Conservation (phyloP, 2,113 vertebrate species). For the Tretioscincus oriximinensis region DNA sequence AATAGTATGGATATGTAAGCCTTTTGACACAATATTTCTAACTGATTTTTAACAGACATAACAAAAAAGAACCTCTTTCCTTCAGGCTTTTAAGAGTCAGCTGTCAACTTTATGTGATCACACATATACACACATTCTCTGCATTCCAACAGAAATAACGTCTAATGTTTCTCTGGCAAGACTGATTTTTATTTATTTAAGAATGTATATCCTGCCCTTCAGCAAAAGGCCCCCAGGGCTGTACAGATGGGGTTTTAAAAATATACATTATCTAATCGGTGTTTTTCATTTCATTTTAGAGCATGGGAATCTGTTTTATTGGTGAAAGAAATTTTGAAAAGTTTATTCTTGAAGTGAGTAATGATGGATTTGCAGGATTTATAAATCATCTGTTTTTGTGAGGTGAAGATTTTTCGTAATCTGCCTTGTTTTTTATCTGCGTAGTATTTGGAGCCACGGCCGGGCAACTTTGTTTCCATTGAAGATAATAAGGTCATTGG, state of each 20-base stretch:
- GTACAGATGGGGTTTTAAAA: not conserved
- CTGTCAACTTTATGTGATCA: too few relatives aligned
- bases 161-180: too few relatives aligned
- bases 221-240: too few relatives aligned
- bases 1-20: too few relatives aligned
- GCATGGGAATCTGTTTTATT: slow-evolving; percentile 97
- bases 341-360: slow-evolving; percentile 90
- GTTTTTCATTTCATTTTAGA: slow-evolving; percentile 65
- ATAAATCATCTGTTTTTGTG: not conserved
- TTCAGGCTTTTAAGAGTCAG: too few relatives aligned
- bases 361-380: not conserved
- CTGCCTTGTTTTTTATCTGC: not conserved
- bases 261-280: slow-evolving; percentile 8
- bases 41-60: too few relatives aligned
- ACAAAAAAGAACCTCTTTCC: too few relatives aligned
- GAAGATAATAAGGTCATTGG: slow-evolving; percentile 88
- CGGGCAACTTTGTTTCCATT: slow-evolving; percentile 89
- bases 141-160: too few relatives aligned
- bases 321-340: slow-evolving; percentile 91
- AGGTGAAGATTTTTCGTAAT: not conserved
- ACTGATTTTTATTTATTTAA: not conserved
- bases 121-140: too few relatives aligned
- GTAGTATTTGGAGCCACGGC: slow-evolving; percentile 90
- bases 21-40: too few relatives aligned
- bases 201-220: too few relatives aligned